Evolutionary conservation across 23 tunicate species (phyloP).

Genomic region (Halocynthia roretzi): DNA sequence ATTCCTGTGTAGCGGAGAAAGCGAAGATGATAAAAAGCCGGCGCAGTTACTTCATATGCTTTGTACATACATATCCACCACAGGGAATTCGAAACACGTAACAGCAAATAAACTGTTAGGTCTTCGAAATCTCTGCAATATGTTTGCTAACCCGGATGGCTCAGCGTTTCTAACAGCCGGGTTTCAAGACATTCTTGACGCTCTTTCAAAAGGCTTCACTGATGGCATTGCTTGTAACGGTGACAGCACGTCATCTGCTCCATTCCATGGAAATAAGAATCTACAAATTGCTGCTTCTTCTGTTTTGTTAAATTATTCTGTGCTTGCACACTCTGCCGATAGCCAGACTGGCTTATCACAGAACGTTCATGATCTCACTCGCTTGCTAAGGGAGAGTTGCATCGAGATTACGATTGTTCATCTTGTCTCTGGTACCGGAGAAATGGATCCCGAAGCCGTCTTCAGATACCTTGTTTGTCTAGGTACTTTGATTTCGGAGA

Average conservation of each 20-base stretch:
- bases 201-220: slow-evolving; percentile 19
- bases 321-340: slow-evolving; percentile 1
- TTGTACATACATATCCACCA: slow-evolving; percentile 11
- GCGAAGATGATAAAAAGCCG: slow-evolving; percentile 5
- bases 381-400: slow-evolving; percentile 3
- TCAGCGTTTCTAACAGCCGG: slow-evolving; percentile 31
- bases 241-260: background rate
- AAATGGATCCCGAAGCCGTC: slow-evolving; percentile 37
- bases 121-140: slow-evolving; percentile 48
- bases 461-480: slow-evolving; percentile 54
- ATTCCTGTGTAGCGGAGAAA: slow-evolving; percentile 19
- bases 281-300: slow-evolving; percentile 46
- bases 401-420: slow-evolving; percentile 21
- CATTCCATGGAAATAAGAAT: slow-evolving; percentile 32
- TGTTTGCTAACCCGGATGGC: slow-evolving; percentile 29
- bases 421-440: slow-evolving; percentile 6
- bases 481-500: slow-evolving; percentile 37
- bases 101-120: slow-evolving; percentile 33
- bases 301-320: slow-evolving; percentile 42
- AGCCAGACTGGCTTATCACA: background rate
- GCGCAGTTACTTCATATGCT: slow-evolving; percentile 21
- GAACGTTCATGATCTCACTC: background rate
- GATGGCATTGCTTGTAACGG: background rate
- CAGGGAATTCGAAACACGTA: slow-evolving; percentile 16
- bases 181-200: slow-evolving; percentile 20